Conservation (phyloP, 2,113 vertebrate species). For the Xiphophorus couchianus region DNA sequence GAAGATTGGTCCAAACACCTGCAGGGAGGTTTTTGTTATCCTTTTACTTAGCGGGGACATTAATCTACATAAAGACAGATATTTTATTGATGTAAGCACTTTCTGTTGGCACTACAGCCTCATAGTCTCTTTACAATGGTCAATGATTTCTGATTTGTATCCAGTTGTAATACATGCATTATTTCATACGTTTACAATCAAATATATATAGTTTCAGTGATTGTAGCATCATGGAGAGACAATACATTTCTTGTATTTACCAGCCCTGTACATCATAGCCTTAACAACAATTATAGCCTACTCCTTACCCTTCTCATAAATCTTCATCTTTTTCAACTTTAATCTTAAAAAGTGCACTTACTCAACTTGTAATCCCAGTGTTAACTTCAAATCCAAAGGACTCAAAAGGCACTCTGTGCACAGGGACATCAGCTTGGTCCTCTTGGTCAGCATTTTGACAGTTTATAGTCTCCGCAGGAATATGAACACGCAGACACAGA, state of each 20-base stretch:
- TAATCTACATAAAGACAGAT: too few species aligned
- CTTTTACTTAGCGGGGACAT: too few species aligned
- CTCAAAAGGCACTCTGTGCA: not conserved
- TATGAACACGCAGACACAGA: not conserved
- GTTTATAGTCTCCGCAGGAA: not conserved
- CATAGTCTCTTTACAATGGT: not conserved
- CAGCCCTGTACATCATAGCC: not conserved
- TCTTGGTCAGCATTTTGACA: not conserved
- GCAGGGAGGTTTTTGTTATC: not conserved
- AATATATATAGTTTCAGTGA: not conserved
- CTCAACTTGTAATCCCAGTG: not conserved
- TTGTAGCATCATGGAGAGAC: not conserved
- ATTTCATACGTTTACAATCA: not conserved
- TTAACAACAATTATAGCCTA: not conserved
- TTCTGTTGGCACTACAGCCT: not conserved
- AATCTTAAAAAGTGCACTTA: not conserved
- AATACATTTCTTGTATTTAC: not conserved
- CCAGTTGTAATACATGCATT: not conserved
- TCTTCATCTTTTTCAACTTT: not conserved
- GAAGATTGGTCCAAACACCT: not conserved
- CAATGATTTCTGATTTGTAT: too few species aligned
- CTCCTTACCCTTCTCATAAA: not conserved
- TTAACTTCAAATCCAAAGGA: not conserved
- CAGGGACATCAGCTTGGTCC: not conserved
- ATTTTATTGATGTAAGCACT: not conserved